These are phyloP conservation scores for Rhagologus leucostigma DNA, from an alignment of 2,113 vertebrate species.

Conservation along the genomic window DNA sequence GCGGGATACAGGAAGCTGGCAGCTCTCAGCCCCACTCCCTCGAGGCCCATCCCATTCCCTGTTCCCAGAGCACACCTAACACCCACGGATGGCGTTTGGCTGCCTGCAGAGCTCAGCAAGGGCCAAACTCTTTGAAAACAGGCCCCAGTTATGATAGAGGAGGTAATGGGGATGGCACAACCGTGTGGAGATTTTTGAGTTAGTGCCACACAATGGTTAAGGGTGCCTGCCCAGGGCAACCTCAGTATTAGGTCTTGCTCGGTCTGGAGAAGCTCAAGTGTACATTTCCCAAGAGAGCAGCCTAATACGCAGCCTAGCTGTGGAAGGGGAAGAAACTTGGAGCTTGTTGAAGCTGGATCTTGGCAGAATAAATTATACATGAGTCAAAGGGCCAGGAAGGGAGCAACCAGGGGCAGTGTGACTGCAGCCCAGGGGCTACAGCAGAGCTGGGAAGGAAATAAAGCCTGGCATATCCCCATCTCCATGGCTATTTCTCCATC, in stretches of 20 bases:
- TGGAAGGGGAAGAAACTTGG: background rate
- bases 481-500: background rate
- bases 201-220: fast-evolving
- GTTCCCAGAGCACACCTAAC: slow-evolving; percentile 51
- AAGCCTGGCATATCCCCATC: background rate
- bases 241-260: background rate
- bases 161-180: background rate
- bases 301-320: background rate
- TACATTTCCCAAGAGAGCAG: background rate
- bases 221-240: background rate
- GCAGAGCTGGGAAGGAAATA: background rate
- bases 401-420: background rate
- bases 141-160: background rate
- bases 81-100: background rate
- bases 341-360: background rate
- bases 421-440: background rate
- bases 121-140: background rate
- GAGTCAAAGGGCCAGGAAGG: background rate
- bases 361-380: background rate
- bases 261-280: background rate
- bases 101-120: background rate
- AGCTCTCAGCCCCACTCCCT: background rate
- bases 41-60: background rate
- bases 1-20: background rate
- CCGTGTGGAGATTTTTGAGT: fast-evolving